Evolutionary conservation across 2,888 invertebrate species (phyloP), one percentile per base, ranked within the genome.

Genomic region (Julus scandinavius): DNA sequence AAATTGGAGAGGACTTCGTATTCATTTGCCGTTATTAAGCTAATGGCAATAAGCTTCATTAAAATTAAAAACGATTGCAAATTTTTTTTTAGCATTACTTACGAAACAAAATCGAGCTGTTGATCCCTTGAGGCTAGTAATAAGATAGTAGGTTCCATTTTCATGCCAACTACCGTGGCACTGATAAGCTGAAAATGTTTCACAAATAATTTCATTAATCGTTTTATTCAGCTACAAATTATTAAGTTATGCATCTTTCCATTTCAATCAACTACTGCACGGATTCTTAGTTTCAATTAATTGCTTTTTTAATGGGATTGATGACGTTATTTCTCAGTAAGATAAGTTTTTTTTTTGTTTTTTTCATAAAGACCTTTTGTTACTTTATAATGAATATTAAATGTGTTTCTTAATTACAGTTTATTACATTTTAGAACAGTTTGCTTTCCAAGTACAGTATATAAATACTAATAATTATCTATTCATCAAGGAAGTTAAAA

Each of bases 111-210:
- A 89, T 80, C 84, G 88, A 17, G 86, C 58, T 40, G 87, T 89
- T 54, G 89, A 86, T 50, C 89, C 89, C 86, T 86, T 85, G 41
- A 86, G 88, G 58, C 88, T 89, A 15, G 96, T 95, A 92, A 97
- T 96, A 90, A 97, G 95, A 93, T 96, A 97, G 92, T 96, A 96
- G 88, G 96, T 96, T 90, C 96, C 96, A 92, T 95, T 96, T 92
- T 97, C 97, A 91, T 96, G 95, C 97, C 97, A 97, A 86, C 96
- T 95, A 88, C 97, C 97, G 92, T 97, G 97, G 92, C 97, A 97
- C 80, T 96, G 96, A 93, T 97, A 97, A 89, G 96, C 97, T 97
- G 93, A 41, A 85, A 85, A 85, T 85, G n/a, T 72, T 29, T 72
- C 85, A 38, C 83, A 41, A 85, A 17, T 49, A 85, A 85, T 85